Evolutionary conservation across 1,140 invertebrate genomes (phyloP).

Genomic region (Drosophila tropicalis): DNA sequence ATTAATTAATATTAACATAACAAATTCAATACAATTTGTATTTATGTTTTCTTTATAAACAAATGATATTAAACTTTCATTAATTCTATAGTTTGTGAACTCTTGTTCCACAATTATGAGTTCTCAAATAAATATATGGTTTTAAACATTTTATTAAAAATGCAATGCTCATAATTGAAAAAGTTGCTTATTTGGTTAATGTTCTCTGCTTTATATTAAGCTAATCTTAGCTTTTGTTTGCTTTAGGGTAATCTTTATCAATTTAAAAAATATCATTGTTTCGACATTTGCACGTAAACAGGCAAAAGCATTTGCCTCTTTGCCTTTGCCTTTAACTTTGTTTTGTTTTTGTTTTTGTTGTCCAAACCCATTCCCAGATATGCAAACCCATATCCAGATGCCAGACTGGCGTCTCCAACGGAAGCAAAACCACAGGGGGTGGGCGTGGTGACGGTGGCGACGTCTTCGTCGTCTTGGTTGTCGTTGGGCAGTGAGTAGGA

Average conservation of each 20-base stretch:
- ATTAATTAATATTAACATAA: no score
- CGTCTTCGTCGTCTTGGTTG: constrained; percentile 13
- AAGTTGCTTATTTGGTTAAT: no score
- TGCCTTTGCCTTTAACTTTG: background rate
- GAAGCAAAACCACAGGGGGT: constrained; percentile 80
- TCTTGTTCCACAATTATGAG: no score
- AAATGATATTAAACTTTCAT: no score
- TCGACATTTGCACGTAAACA: constrained; percentile 82
- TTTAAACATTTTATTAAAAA: no score
- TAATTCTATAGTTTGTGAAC: no score
- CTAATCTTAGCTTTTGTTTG: constrained; percentile 18
- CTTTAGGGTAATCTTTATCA: constrained; percentile 80
- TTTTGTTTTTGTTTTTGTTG: background rate
- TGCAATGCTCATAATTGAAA: no score
- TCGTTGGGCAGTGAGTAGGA: constrained; percentile 13
- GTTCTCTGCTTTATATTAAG: background rate
- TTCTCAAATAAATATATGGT: no score
- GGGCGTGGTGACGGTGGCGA: constrained; percentile 61
- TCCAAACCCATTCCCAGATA: constrained; percentile 44
- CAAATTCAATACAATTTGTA: no score
- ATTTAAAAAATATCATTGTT: constrained; percentile 82
- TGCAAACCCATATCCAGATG: constrained; percentile 13
- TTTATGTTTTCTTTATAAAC: no score
- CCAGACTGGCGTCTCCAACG: constrained; percentile 78
- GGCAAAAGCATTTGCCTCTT: constrained; percentile 43